Evolutionary conservation across 2,797 vertebrate species (phyloP).

Genomic region (Acomys russatus): DNA sequence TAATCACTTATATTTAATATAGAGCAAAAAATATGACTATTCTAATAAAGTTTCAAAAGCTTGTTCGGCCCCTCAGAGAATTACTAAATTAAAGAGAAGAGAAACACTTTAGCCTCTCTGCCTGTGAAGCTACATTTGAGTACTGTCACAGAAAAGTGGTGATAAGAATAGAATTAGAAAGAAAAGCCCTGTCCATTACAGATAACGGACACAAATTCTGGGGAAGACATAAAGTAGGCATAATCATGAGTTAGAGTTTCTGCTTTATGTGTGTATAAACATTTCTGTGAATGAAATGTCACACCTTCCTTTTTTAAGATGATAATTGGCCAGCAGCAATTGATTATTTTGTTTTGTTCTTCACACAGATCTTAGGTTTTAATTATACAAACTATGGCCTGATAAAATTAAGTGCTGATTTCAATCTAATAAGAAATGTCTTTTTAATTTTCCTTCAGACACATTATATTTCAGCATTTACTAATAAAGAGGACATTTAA

Average conservation of each 20-base stretch:
- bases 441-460: constrained; percentile 20
- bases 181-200: not conserved
- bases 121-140: not conserved
- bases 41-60: not conserved
- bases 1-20: constrained; percentile 18
- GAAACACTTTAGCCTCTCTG: not conserved
- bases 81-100: constrained; percentile 49
- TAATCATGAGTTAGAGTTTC: too few relatives aligned
- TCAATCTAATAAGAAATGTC: constrained; percentile 10
- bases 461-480: not conserved
- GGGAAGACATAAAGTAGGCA: not conserved
- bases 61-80: constrained; percentile 16
- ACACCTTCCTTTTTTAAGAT: not conserved
- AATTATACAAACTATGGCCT: not conserved
- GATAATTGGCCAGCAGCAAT: not conserved
- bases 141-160: not conserved
- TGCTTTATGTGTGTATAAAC: not conserved
- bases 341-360: not conserved
- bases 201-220: not conserved
- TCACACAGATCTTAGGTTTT: not conserved
- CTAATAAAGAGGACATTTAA: not conserved
- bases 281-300: not conserved
- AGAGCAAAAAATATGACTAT: constrained; percentile 2
- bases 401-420: constrained; percentile 34
- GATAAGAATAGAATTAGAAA: not conserved